phyloP scores from a whole-genome alignment of 2,113 vertebrate genomes.

The Aplodontia rufa region DNA sequence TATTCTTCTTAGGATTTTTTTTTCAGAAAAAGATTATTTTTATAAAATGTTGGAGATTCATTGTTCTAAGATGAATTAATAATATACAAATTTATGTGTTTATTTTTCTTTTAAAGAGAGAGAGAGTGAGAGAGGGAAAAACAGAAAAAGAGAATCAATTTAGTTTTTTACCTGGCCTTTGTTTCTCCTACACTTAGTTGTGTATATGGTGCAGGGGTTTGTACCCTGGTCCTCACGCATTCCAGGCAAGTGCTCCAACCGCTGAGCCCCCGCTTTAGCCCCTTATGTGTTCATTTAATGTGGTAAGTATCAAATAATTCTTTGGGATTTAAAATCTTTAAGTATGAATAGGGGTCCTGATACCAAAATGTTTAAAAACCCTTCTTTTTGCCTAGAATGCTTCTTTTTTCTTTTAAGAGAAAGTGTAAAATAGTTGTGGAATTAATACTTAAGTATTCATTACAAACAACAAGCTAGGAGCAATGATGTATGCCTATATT shows the following conservation, averaged over 20 bases:
- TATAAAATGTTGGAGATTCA: background rate
- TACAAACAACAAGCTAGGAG: background rate
- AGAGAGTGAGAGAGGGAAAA: too few relatives aligned
- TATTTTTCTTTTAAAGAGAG: too few relatives aligned
- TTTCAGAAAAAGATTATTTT: slow-evolving; percentile 16
- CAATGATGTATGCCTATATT: too few relatives aligned
- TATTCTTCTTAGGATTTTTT: background rate
- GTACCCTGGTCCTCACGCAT: too few relatives aligned
- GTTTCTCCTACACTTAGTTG: too few relatives aligned
- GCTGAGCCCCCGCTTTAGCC: too few relatives aligned
- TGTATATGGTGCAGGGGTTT: too few relatives aligned
- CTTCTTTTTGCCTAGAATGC: background rate
- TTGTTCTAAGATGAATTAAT: slow-evolving; percentile 28
- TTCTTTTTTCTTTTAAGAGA: slow-evolving; percentile 17
- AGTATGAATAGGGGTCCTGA: background rate
- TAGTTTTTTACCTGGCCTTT: too few relatives aligned
- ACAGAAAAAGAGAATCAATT: too few relatives aligned
- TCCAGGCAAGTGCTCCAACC: too few relatives aligned
- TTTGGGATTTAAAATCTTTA: slow-evolving; percentile 8
- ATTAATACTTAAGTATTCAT: slow-evolving; percentile 35
- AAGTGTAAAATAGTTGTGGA: slow-evolving; percentile 5
- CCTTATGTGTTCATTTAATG: too few relatives aligned
- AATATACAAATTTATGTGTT: slow-evolving; percentile 26
- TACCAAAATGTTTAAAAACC: slow-evolving; percentile 41
- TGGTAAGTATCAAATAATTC: background rate